Conservation (phyloP, 2,113 vertebrate genomes). For the Bucco capensis region DNA sequence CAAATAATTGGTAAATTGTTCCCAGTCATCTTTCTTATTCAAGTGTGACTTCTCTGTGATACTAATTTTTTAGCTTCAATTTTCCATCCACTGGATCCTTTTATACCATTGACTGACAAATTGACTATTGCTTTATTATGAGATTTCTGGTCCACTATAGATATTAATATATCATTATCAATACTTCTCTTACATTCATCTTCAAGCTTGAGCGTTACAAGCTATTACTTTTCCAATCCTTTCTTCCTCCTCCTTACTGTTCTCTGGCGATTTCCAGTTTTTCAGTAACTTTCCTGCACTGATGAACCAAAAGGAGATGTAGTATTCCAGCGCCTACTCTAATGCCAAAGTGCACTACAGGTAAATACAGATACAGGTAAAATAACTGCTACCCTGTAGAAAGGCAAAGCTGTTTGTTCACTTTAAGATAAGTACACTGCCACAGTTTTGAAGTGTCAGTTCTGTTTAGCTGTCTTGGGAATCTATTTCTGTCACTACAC, state of each 20-base stretch:
- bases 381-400: not conserved
- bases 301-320: not conserved
- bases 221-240: not conserved
- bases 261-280: not conserved
- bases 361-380: not conserved
- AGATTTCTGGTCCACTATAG: not conserved
- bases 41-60: not conserved
- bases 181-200: not conserved
- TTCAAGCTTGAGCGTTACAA: not conserved
- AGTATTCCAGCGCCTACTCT: not conserved
- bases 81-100: not conserved
- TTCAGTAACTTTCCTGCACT: not conserved
- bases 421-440: not conserved
- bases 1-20: not conserved
- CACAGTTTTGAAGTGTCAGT: not conserved
- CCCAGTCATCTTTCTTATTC: not conserved
- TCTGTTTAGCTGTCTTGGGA: not conserved
- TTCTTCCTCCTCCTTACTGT: not conserved
- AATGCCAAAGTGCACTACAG: too few species aligned
- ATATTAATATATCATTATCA: not conserved
- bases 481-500: not conserved
- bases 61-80: not conserved
- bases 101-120: not conserved
- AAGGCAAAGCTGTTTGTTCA: not conserved
- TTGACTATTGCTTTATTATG: not conserved